Evolutionary conservation across 2,113 vertebrate species (phyloP).

Genomic region (human (Homo sapiens)): GRCh38 chr19:27869501-27870000

Average conservation of each 20-base stretch:
- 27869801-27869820: not conserved
- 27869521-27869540: not conserved
- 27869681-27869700: not conserved
- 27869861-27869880: not conserved
- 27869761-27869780: not conserved
- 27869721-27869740: rapidly evolving
- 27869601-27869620: rapidly evolving
- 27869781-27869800: too few species aligned
- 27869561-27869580: rapidly evolving
- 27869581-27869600: not conserved
- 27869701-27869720: not conserved
- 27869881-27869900: not conserved
- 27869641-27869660: not conserved
- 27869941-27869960: not conserved
- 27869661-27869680: not conserved
- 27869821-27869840: not conserved
- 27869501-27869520: not conserved
- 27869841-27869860: not conserved
- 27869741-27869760: too few species aligned
- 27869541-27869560: too few species aligned
- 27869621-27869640: not conserved
- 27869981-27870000: not conserved
- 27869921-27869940: too few species aligned
- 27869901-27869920: rapidly evolving
- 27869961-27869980: not conserved